Base-by-base conservation (phyloP, 1,140 invertebrate genomes). In the Diachasma alloeum region DNA sequence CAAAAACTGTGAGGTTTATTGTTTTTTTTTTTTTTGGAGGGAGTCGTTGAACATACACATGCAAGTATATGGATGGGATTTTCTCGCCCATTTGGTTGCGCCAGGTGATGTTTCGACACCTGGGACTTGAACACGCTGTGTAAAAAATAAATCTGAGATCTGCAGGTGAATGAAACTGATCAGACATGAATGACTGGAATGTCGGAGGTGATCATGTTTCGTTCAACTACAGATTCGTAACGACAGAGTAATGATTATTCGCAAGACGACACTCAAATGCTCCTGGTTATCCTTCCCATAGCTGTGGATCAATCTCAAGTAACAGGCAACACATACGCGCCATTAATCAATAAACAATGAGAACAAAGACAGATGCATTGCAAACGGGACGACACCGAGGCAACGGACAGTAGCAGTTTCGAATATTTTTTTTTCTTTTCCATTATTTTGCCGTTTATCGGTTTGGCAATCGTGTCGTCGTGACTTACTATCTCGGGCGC, bases 401-500 rank as follows among this genome's bases (percentile, higher is more conserved):
- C 81, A 84, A 82, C 83, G 82, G 81, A 82, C 22, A 44, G 42
- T 36, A 82, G 81, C 78, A 82, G 81, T 79, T 80, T 80, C 79
- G 67, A 67, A 76, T 46, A 42, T 78, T 78, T 74, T 67, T 69
- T 15, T 77, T 80, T 79, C 13, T 78, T 77, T 75, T 76, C 44
- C 71, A 75, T 75, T 63, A 37, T 78, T 71, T 80, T 76, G 75
- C 56, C 66, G 39, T 39, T 79, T 42, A 56, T 68, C 19, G 42
- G 71, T 78, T 53, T 72, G 67, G 74, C 42, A 42, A 78, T 78
- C 31, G 31, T 66, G 76, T 74, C 76, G 77, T 76, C 80, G 81
- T 84, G 79, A 89, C 89, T 89, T 90, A 90, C 89, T 83, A 86
- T 88, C 87, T 86, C 84, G 83, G 79, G 83, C 77, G 85, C 78